phyloP scores from a whole-genome alignment of 2,113 vertebrate species.

The Siphamia tubifer region DNA sequence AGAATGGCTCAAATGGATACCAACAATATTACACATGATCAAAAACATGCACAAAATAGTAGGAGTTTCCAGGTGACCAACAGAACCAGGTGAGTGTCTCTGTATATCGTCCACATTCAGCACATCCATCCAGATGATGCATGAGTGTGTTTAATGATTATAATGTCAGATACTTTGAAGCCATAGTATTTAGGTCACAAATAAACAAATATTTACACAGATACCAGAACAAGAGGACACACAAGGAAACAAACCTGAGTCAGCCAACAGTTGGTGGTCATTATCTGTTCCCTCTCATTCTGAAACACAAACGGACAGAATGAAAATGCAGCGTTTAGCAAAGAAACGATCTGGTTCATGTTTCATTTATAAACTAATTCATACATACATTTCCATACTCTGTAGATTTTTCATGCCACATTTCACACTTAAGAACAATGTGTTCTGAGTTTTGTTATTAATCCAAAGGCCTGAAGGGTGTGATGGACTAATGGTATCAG shows the following conservation, averaged over 20 bases:
- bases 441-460: no score
- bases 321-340: neutral
- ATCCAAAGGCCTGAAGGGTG: no score
- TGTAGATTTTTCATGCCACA: no score
- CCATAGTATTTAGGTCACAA: neutral
- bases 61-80: no score
- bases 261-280: slow-evolving; percentile 85
- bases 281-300: slow-evolving; percentile 86
- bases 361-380: no score
- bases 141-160: neutral
- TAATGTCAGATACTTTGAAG: neutral
- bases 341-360: no score
- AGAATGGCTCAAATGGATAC: no score
- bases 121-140: neutral
- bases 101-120: neutral
- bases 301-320: slow-evolving; percentile 57
- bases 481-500: no score
- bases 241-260: slow-evolving; percentile 70
- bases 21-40: neutral
- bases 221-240: neutral
- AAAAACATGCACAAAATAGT: slow-evolving; percentile 8
- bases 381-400: no score
- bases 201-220: neutral
- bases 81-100: neutral
- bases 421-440: no score